These are phyloP conservation scores for Hemiprocne comata DNA, from an alignment of 2,113 vertebrate species.

Conservation along the genomic window DNA sequence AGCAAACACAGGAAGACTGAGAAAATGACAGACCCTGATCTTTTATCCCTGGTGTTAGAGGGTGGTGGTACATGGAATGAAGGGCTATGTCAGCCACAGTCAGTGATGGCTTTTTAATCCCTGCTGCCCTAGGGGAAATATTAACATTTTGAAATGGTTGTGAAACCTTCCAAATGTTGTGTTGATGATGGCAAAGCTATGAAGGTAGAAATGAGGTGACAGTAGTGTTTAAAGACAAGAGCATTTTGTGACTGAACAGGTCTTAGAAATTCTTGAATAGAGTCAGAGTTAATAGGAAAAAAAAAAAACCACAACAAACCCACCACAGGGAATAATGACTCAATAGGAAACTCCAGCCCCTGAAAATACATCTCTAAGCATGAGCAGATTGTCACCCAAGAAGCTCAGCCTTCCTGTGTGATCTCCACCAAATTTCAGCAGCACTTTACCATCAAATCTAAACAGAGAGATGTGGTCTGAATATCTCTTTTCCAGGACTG, in stretches of 20 bases:
- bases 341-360: neutral
- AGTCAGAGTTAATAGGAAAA: neutral
- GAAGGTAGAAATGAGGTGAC: neutral
- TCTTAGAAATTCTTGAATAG: neutral
- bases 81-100: neutral
- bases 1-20: neutral
- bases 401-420: fast-evolving
- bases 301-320: neutral
- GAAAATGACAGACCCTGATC: neutral
- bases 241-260: neutral
- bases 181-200: neutral
- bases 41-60: neutral
- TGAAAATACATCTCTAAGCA: neutral
- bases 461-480: neutral
- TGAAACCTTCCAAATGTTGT: neutral
- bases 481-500: neutral
- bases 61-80: neutral
- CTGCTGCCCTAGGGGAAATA: neutral
- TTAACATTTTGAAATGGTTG: neutral
- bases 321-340: neutral
- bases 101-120: neutral
- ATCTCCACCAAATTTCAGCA: neutral
- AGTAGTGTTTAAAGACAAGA: neutral
- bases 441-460: neutral
- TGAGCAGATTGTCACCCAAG: neutral